Conservation (phyloP, 2,113 vertebrate species). For the Hydrolagus affinis region DNA sequence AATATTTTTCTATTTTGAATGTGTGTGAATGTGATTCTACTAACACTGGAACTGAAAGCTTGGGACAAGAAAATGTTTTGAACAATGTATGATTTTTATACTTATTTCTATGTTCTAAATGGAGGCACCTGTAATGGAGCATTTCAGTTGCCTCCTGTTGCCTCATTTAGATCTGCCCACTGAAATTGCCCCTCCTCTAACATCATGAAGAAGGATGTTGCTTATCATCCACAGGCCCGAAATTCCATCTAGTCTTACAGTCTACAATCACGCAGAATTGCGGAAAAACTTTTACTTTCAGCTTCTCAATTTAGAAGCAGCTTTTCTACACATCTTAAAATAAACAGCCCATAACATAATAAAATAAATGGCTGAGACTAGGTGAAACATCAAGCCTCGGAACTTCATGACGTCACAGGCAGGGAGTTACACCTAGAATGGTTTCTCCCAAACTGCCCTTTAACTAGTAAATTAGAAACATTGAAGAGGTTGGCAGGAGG, state of each 20-base stretch:
- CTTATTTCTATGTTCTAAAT: slow-evolving; percentile 17
- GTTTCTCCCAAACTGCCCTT: neutral
- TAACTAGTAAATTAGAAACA: slow-evolving; percentile 9
- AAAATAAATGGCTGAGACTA: too few species aligned
- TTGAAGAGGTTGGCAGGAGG: neutral
- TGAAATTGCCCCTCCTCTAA: neutral
- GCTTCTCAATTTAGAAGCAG: too few species aligned
- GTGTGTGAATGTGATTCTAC: neutral
- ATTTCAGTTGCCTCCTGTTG: neutral
- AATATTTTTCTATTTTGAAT: slow-evolving; percentile 4
- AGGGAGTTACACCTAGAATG: neutral
- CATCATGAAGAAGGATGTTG: neutral
- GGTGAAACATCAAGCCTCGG: neutral
- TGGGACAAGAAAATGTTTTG: neutral
- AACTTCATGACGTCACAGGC: neutral
- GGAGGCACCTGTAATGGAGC: neutral
- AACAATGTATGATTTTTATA: neutral
- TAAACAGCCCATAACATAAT: too few species aligned
- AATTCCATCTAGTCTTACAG: too few species aligned
- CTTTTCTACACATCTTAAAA: too few species aligned
- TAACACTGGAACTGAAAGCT: neutral
- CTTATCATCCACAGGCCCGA: neutral
- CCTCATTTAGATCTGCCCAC: neutral
- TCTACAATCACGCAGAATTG: too few species aligned
- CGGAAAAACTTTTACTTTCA: too few species aligned